Conservation (phyloP, 2,113 vertebrate genomes). For the Vombatus ursinus region DNA sequence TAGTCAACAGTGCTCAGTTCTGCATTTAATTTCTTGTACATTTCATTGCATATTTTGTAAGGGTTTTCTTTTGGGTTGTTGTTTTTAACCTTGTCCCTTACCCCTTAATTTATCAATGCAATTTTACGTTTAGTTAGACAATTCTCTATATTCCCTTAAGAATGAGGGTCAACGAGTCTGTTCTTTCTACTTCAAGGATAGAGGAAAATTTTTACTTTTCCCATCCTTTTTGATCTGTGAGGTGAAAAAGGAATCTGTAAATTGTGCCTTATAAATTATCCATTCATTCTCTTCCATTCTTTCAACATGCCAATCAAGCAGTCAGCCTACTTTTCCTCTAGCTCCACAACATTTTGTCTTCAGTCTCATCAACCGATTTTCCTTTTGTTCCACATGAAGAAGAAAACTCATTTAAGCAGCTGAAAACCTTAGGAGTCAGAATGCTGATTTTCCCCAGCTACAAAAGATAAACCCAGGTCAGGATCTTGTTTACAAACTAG, state of each 20-base stretch:
- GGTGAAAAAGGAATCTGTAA: constrained; percentile 75
- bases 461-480: not conserved
- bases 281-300: constrained; percentile 69
- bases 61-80: constrained; percentile 15
- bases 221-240: constrained; percentile 55
- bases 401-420: constrained; percentile 70
- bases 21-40: not conserved
- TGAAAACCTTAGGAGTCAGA: constrained; percentile 68
- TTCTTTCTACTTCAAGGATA: constrained; percentile 54
- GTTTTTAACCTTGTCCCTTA: not conserved
- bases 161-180: constrained; percentile 48
- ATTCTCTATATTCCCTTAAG: constrained; percentile 20
- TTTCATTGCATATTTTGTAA: not conserved
- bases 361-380: constrained; percentile 75
- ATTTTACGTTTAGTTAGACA: constrained; percentile 42
- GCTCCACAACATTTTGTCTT: constrained; percentile 74
- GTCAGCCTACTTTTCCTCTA: constrained; percentile 71
- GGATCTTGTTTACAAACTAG: not conserved
- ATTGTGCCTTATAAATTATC: constrained; percentile 66
- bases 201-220: constrained; percentile 32
- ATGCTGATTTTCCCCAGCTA: constrained; percentile 65
- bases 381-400: constrained; percentile 71
- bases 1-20: constrained; percentile 16
- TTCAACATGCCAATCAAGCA: constrained; percentile 73
- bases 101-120: constrained; percentile 7